phyloP scores from a whole-genome alignment of 1,140 invertebrate species.

The Lordiphosa mommai region DNA sequence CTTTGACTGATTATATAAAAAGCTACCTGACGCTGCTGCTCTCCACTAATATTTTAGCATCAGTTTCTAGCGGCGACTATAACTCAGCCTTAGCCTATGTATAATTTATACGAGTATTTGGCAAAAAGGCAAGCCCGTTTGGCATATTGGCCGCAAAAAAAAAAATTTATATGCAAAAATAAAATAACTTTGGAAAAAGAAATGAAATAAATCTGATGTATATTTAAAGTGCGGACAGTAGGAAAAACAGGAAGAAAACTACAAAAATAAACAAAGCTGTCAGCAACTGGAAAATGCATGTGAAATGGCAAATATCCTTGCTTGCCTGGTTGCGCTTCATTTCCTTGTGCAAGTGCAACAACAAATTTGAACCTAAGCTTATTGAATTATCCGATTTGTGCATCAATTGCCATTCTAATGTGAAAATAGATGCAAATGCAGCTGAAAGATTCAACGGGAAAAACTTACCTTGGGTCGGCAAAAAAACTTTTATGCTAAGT shows the following conservation, averaged over 20 bases:
- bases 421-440: slow-evolving; percentile 64
- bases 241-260: not conserved
- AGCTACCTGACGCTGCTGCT: slow-evolving; percentile 20
- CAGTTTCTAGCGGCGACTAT: slow-evolving; percentile 47
- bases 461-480: slow-evolving; percentile 44
- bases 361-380: slow-evolving; percentile 32
- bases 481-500: slow-evolving; percentile 40
- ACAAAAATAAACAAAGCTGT: slow-evolving; percentile 6
- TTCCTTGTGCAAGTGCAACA: slow-evolving; percentile 21
- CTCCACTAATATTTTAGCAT: slow-evolving; percentile 64
- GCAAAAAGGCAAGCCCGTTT: not conserved
- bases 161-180: too few relatives aligned
- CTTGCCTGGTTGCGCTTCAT: slow-evolving; percentile 20
- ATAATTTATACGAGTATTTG: slow-evolving; percentile 34
- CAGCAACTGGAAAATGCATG: slow-evolving; percentile 3
- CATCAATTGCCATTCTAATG: slow-evolving; percentile 63
- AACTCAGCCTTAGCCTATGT: slow-evolving; percentile 35
- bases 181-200: not conserved
- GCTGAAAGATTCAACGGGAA: slow-evolving; percentile 45
- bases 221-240: slow-evolving; percentile 10
- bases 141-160: slow-evolving; percentile 29
- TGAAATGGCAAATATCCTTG: slow-evolving; percentile 1
- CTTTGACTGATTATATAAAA: slow-evolving; percentile 68
- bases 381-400: slow-evolving; percentile 71
- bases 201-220: slow-evolving; percentile 25